Conservation (phyloP, 2,797 vertebrate species). For the Ceryle rudis region DNA sequence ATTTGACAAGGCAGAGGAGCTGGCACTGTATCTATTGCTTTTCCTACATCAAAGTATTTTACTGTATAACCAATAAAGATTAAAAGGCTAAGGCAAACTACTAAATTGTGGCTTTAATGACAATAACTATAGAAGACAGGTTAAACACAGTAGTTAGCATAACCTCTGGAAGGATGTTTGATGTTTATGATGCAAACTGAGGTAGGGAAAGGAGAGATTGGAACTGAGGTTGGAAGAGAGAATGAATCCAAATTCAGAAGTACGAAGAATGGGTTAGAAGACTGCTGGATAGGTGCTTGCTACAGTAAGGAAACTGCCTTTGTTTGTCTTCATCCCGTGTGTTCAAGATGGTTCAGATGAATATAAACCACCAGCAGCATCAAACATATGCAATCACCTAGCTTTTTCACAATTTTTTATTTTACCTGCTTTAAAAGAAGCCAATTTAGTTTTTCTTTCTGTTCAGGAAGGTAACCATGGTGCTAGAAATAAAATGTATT, state of each 20-base stretch:
- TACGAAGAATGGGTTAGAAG: not conserved
- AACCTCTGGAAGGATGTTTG: not conserved
- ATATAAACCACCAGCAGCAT: not conserved
- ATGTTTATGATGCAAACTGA: not conserved
- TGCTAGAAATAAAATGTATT: not conserved
- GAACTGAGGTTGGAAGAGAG: not conserved
- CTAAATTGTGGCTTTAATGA: not conserved
- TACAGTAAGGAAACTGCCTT: not conserved
- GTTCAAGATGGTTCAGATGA: not conserved
- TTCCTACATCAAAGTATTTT: not conserved
- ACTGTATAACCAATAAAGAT: not conserved
- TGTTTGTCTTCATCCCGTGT: not conserved
- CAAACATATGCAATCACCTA: not conserved
- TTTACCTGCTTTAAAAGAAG: not conserved
- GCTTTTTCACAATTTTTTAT: not conserved
- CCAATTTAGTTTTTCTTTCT: not conserved
- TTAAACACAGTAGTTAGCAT: not conserved
- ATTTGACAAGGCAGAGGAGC: not conserved
- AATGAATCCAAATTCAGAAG: not conserved
- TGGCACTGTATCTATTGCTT: not conserved
- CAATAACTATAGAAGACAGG: not conserved
- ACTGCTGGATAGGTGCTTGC: not conserved
- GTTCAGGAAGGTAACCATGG: not conserved
- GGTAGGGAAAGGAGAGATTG: not conserved
- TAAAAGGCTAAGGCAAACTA: not conserved